phyloP scores from a whole-genome alignment of 2,113 vertebrate species.

The Dasypus novemcinctus region DNA sequence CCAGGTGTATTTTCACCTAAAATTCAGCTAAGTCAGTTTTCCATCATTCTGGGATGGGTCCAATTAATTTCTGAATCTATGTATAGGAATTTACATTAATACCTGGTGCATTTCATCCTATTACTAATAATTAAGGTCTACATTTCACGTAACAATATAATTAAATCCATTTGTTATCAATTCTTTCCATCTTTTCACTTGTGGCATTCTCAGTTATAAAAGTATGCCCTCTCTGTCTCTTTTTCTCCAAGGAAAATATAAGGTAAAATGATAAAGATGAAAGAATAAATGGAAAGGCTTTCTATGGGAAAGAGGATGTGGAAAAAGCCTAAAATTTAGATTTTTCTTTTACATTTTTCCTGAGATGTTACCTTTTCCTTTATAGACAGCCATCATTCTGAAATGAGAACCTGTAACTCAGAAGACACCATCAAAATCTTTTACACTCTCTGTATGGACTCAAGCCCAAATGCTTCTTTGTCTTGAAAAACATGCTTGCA shows the following conservation, averaged over 20 bases:
- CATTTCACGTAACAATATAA: neutral
- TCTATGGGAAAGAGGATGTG: neutral
- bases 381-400: neutral
- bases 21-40: conserved; percentile 34
- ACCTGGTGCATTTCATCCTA: neutral
- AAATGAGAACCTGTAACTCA: neutral
- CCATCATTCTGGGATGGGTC: neutral
- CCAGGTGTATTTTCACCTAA: neutral
- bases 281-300: neutral
- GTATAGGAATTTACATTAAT: conserved; percentile 27
- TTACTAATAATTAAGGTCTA: conserved; percentile 23
- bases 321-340: neutral
- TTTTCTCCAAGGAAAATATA: neutral
- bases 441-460: neutral
- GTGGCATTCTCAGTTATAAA: conserved; percentile 3
- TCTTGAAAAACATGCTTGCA: neutral
- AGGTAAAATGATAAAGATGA: neutral
- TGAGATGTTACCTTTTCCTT: neutral
- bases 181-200: neutral
- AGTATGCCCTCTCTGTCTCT: neutral
- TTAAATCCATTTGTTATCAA: neutral
- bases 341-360: neutral
- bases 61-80: conserved; percentile 33
- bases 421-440: neutral
- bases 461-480: neutral